Evolutionary conservation across 2,888 invertebrate species (phyloP), one percentile per base, ranked within the genome.

Genomic region (Drosophila koepferae): DNA sequence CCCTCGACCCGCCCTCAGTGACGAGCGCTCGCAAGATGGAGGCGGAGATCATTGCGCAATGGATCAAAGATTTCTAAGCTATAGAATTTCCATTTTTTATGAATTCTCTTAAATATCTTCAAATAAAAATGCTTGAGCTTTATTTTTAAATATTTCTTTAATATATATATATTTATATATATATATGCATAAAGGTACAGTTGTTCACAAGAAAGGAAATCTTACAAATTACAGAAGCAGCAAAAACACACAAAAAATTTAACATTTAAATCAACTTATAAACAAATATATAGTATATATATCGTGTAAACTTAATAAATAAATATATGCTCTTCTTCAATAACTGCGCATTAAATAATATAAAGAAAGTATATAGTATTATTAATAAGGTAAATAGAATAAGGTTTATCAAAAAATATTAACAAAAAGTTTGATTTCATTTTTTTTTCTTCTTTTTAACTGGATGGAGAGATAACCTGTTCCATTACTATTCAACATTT

Each of bases 141-240:
- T 48, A 44, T 78, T 80, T 83, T 85, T 62, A 54, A 73, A 69
- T 86, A 77, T 74, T 80, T 87, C 55, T 87, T 83, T 81, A 79
- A 85, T 87, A 86, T 89, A 28, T 28, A 28, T 28, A 89, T 89
- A 89, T 90, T 2, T 20, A 2, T 20, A 20, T 20, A 5, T 20
- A 28, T 28, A 89, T 89, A 89, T 90, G 76, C 86, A 84, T 84
- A 90, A 89, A 88, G 87, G 87, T 88, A 88, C 87, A 88, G 85
- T 88, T 90, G 90, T 88, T 88, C 82, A 90, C 91, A 82, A 90
- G 89, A 89, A 87, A 87, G 86, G 89, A 87, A 87, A 87, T 87
- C 90, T 90, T 90, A 89, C 64, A 71, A 80, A 74, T 79, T 82
- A 79, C 72, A 87, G 90, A 89, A 87, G 91, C 86, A 75, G 80